Base-by-base conservation (phyloP, 2,888 invertebrate species). In the Augiades crinisus region DNA sequence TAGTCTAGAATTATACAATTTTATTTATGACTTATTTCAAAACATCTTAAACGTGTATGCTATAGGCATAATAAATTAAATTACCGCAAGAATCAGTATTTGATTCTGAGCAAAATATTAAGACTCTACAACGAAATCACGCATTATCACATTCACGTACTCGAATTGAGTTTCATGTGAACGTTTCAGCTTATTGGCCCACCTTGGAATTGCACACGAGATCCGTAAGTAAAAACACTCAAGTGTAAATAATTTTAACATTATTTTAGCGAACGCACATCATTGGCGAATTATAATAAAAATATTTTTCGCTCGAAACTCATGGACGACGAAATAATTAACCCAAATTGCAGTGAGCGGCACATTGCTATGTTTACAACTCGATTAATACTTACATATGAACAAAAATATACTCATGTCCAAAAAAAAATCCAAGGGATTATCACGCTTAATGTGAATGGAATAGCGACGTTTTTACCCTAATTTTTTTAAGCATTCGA, bases 271-370 rank as follows among this genome's bases (percentile, higher is more conserved):
- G 16, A 34, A 10, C 36, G 47, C 40, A 36, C 41, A 27, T 41
- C 34, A 49, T 41, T 43, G 41, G 33, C 49, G 22, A 49, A 54
- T 52, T 57, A 46, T 45, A 44, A 52, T 57, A 54, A 53, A 47
- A 56, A 55, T 55, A 52, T 44, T 54, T 40, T 55, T 53, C 46
- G 52, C 44, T 51, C 55, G 41, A 44, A 55, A 51, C 44, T 52
- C 59, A 59, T 54, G 58, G 53, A 57, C 47, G 53, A 57, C 47
- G 57, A 55, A 57, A 63, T 64, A 61, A 65, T 67, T 67, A 66
- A 68, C 68, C 67, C 56, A 61, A 59, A 63, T 66, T 56, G 47
- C 47, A 43, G 58, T 47, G 60, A 65, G 60, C 54, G 60, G 52
- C 31, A 10, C 36, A 56, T 55, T 53, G 50, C 43, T 54, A 45